A percentile compares a stretch with the other conserved stretches of the same genome.
These are phyloP conservation scores for Typhlichthys subterraneus DNA, from an alignment of 2,797 vertebrate genomes.

Conservation along the genomic window DNA sequence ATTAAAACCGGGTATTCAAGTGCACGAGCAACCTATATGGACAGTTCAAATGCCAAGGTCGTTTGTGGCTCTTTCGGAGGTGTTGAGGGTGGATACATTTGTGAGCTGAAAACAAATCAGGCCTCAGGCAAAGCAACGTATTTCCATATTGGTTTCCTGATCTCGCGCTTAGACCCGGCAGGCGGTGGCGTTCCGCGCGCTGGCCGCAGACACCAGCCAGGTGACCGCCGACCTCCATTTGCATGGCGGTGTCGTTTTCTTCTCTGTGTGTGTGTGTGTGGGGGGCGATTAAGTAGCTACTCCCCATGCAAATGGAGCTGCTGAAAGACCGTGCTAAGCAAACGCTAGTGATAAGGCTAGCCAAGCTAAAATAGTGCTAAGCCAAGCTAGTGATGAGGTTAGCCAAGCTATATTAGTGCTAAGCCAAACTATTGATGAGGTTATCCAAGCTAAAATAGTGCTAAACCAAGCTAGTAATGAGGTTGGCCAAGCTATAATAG, in stretches of 20 bases:
- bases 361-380: too few species aligned
- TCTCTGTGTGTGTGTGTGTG: conserved; percentile 8
- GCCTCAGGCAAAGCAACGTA: conserved; percentile 46
- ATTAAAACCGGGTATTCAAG: not conserved
- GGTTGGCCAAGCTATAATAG: too few species aligned
- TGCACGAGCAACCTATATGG: not conserved
- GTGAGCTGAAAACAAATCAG: conserved; percentile 55
- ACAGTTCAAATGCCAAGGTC: not conserved
- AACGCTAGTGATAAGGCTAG: too few species aligned
- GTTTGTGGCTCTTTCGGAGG: conserved; percentile 39
- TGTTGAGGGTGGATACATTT: conserved; percentile 50
- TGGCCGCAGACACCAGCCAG: conserved; percentile 50
- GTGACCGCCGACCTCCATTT: conserved; percentile 66
- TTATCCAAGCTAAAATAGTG: too few species aligned
- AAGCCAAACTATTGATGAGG: too few species aligned
- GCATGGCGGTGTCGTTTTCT: conserved; percentile 59
- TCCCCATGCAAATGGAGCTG: too few species aligned
- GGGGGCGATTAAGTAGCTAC: too few species aligned
- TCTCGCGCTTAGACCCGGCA: conserved; percentile 19
- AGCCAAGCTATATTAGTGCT: too few species aligned
- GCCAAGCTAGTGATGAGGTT: too few species aligned
- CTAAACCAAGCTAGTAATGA: too few species aligned
- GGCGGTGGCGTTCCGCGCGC: conserved; percentile 36
- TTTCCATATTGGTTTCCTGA: conserved; percentile 72
- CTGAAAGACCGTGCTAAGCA: too few species aligned